These are phyloP conservation scores for Halesus radiatus DNA, from an alignment of 1,140 invertebrate genomes.

Conservation along the genomic window DNA sequence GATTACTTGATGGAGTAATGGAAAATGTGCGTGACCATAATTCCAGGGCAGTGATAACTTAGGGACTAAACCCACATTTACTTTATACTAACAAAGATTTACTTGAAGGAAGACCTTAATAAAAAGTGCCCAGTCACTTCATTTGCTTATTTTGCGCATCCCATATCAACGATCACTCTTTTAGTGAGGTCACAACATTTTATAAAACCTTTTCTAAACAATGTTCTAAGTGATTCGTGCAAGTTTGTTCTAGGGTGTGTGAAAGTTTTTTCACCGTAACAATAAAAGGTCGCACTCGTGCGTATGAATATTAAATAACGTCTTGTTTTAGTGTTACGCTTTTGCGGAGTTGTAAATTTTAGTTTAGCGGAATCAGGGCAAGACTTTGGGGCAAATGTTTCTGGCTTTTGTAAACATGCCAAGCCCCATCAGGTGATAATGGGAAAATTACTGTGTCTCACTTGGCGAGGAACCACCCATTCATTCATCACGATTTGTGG, in stretches of 20 bases:
- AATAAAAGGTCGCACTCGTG: too few relatives aligned
- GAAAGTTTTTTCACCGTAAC: not conserved
- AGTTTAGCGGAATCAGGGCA: not conserved
- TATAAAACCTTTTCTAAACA: too few relatives aligned
- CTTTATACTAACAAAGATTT: not conserved
- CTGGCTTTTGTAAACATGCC: conserved; percentile 51
- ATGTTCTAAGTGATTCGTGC: too few relatives aligned
- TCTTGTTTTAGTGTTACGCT: too few relatives aligned
- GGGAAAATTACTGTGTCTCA: conserved; percentile 50
- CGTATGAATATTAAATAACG: too few relatives aligned
- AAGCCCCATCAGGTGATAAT: conserved; percentile 51
- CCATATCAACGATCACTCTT: not conserved
- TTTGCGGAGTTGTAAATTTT: too few relatives aligned
- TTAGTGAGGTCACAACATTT: not conserved
- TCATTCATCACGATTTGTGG: conserved; percentile 30
- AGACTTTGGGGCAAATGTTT: conserved; percentile 41
- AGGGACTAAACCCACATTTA: conserved; percentile 17
- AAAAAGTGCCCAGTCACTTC: too few relatives aligned
- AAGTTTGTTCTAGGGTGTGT: not conserved
- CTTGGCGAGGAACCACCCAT: conserved; percentile 25
- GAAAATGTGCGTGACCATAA: conserved; percentile 56
- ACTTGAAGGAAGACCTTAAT: too few relatives aligned
- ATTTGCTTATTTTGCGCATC: too few relatives aligned
- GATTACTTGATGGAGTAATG: conserved; percentile 56
- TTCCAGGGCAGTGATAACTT: conserved; percentile 47